Evolutionary conservation across 1,140 invertebrate genomes (phyloP).

Genomic region (Cyclargus thomasi): DNA sequence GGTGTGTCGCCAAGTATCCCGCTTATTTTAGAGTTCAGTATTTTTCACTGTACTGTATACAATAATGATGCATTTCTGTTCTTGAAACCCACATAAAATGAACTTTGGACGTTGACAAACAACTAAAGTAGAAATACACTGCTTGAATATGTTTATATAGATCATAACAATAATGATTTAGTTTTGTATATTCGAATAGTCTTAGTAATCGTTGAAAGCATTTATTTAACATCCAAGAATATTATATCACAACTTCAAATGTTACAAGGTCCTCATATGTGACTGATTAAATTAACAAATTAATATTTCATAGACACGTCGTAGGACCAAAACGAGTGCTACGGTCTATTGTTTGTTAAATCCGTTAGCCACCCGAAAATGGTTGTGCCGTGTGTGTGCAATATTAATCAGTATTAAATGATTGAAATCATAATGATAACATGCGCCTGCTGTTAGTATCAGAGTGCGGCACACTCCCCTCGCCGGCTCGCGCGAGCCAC

Average conservation of each 20-base stretch:
- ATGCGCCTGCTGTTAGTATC: slow-evolving; percentile 43
- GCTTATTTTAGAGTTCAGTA: slow-evolving; percentile 8
- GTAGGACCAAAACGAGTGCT: slow-evolving; percentile 38
- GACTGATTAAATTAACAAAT: slow-evolving; percentile 24
- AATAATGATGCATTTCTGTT: slow-evolving; percentile 4
- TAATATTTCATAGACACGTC: slow-evolving; percentile 38
- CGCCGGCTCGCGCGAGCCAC: slow-evolving; percentile 49
- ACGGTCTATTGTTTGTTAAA: slow-evolving; percentile 49
- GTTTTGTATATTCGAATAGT: too few species aligned
- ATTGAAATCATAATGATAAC: slow-evolving; percentile 61
- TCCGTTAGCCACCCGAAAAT: slow-evolving; percentile 61
- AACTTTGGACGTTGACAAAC: slow-evolving; percentile 10
- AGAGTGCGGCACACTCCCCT: slow-evolving; percentile 51
- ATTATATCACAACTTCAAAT: not conserved
- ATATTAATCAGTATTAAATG: slow-evolving; percentile 67
- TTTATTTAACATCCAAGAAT: too few species aligned
- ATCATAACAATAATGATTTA: too few species aligned
- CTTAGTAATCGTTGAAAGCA: too few species aligned
- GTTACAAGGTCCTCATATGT: not conserved
- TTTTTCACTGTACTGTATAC: not conserved
- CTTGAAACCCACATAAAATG: slow-evolving; percentile 1
- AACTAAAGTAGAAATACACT: slow-evolving; percentile 8
- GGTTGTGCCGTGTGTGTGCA: slow-evolving; percentile 51
- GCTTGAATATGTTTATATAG: too few species aligned
- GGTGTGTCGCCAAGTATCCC: slow-evolving; percentile 8